phyloP scores from a whole-genome alignment of 2,888 invertebrate species.

The Alloscopus bannaensis region DNA sequence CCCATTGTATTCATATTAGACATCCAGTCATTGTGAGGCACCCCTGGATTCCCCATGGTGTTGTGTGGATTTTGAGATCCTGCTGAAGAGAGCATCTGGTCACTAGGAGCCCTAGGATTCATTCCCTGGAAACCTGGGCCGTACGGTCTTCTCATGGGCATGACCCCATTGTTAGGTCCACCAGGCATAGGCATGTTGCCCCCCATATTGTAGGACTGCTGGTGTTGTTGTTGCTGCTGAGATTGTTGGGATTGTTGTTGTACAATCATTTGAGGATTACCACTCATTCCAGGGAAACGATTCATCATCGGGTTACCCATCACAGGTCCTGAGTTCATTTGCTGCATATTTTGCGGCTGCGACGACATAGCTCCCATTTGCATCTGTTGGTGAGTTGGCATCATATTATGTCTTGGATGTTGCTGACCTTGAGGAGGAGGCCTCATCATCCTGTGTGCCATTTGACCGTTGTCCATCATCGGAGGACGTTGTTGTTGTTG shows the following conservation, averaged over 20 bases:
- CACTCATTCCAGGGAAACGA: constrained; percentile 59
- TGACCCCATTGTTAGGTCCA: constrained; percentile 21
- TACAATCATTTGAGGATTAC: constrained; percentile 53
- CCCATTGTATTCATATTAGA: constrained; percentile 59
- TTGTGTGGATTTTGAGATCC: constrained; percentile 55
- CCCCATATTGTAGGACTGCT: constrained; percentile 35
- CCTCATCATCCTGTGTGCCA: constrained; percentile 47
- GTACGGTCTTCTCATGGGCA: constrained; percentile 50
- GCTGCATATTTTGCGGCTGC: constrained; percentile 54
- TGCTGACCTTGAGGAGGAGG: constrained; percentile 28
- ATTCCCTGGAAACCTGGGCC: constrained; percentile 55
- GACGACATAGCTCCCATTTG: constrained; percentile 57
- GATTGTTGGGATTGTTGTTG: constrained; percentile 33
- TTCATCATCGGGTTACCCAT: constrained; percentile 62
- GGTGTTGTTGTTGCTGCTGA: constrained; percentile 38
- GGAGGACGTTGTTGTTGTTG: constrained; percentile 23
- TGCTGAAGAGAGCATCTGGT: constrained; percentile 55
- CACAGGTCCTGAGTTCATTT: constrained; percentile 34
- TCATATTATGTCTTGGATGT: constrained; percentile 43
- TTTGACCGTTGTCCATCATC: constrained; percentile 29
- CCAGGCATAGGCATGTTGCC: constrained; percentile 45
- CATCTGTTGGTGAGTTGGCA: constrained; percentile 56
- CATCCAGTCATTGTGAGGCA: constrained; percentile 58
- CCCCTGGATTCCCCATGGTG: constrained; percentile 40
- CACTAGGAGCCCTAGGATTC: constrained; percentile 43